Conservation (phyloP, 2,888 invertebrate species). For the Merodon equestris region DNA sequence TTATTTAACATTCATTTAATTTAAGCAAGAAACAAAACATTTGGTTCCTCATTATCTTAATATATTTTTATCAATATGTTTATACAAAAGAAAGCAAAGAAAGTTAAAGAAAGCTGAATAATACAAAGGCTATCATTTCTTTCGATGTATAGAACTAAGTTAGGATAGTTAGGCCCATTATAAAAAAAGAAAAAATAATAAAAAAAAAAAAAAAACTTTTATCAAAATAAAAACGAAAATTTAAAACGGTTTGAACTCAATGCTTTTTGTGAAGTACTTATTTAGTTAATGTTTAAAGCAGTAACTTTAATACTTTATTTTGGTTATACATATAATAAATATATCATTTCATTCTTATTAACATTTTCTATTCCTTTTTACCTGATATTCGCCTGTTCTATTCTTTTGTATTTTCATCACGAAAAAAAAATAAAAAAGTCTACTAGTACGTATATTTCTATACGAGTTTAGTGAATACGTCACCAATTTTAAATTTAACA, state of each 20-base stretch:
- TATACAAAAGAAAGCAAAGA: conserved; percentile 24
- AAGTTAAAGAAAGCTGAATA: conserved; percentile 21
- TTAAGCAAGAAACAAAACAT: conserved; percentile 57
- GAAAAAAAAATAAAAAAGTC: too few species aligned
- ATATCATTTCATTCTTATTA: too few species aligned
- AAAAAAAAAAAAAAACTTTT: conserved; percentile 17
- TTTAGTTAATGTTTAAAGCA: not conserved
- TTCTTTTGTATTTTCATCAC: too few species aligned
- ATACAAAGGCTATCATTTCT: conserved; percentile 42
- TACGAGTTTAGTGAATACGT: too few species aligned
- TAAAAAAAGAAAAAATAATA: conserved; percentile 24
- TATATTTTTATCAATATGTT: conserved; percentile 40
- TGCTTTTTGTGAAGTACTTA: too few species aligned
- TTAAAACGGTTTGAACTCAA: too few species aligned
- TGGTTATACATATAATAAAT: too few species aligned
- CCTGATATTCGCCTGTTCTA: too few species aligned
- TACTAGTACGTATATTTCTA: too few species aligned
- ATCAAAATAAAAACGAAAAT: too few species aligned
- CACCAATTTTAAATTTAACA: too few species aligned
- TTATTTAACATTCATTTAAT: conserved; percentile 49
- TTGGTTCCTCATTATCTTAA: conserved; percentile 65
- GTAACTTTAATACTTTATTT: conserved; percentile 5
- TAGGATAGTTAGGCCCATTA: conserved; percentile 53
- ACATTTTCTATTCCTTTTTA: too few species aligned
- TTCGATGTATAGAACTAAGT: conserved; percentile 49